Base-by-base conservation (phyloP, 2,888 invertebrate genomes). In the Argyresthia albistria region DNA sequence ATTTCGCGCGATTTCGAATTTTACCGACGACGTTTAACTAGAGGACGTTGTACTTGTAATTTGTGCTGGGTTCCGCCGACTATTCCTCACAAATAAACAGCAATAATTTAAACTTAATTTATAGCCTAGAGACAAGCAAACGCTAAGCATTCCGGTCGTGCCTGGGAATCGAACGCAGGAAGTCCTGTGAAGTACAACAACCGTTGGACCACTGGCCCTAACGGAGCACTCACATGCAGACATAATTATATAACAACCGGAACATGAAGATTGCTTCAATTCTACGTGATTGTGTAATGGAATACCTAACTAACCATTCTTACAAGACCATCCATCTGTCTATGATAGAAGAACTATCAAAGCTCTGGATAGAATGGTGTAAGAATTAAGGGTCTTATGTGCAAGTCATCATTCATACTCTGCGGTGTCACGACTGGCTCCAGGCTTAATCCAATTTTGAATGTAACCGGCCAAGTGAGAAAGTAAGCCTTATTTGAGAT, bases 361-460 rank as follows among this genome's bases (percentile, higher is more conserved):
- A 58, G 67, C 58, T 63, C 72, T 60, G 35, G 42, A 55, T 59
- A 58, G 10, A 53, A 12, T 63, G 70, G 69, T 51, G 57, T 47
- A 51, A 50, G 56, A 54, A 54, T 60, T 55, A 59, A 59, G 52
- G 53, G 54, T 56, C 55, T 57, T 59, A 62, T 59, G 62, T 64
- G 62, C 60, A 70, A 79, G 81, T 76, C 80, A 84, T 84, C 82
- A 74, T 76, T 83, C 81, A 81, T 80, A 79, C 75, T 75, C 77
- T 79, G 80, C 80, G 73, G 65, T 70, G 80, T 82, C 84, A 84
- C 84, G 86, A 80, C 70, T 73, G 66, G 76, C 80, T 25, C 25
- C 25, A 73, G 77, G 83, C 78, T 76, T 80, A 76, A 76, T 76
- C 77, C 73, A 82, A 82, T 83, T 84, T 81, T 75, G 79, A 81